Percentiles rank a stretch among this genome's conserved stretches.
Evolutionary conservation across 2,113 vertebrate genomes (phyloP).

Genomic region (Galeopterus variegatus): DNA sequence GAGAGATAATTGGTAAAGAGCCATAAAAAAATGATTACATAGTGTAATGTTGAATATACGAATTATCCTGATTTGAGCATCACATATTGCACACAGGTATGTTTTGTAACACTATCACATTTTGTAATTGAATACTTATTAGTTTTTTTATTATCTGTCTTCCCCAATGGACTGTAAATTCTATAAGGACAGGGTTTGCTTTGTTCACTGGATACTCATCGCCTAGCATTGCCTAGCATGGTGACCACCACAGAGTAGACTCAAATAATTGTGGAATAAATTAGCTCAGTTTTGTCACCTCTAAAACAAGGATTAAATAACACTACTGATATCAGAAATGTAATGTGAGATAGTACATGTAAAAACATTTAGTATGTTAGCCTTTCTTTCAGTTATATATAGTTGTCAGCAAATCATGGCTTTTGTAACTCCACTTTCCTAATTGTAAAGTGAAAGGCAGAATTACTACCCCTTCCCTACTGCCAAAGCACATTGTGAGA

Average conservation of each 20-base stretch:
- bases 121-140: constrained; percentile 40
- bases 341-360: constrained; percentile 11
- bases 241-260: not conserved
- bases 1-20: too few species aligned
- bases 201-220: constrained; percentile 50
- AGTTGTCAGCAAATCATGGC: constrained; percentile 59
- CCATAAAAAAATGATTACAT: too few species aligned
- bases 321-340: constrained; percentile 9
- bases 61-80: too few species aligned
- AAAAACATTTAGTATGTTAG: constrained; percentile 53
- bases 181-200: not conserved
- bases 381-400: constrained; percentile 44
- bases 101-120: constrained; percentile 49
- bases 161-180: constrained; percentile 17
- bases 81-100: constrained; percentile 23
- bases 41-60: too few species aligned
- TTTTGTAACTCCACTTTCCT: constrained; percentile 62
- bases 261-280: constrained; percentile 63
- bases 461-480: constrained; percentile 3
- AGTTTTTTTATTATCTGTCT: constrained; percentile 54
- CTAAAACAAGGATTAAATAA: constrained; percentile 55
- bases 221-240: not conserved
- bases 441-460: constrained; percentile 63
- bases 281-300: constrained; percentile 52
- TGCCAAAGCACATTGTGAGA: not conserved